A percentile compares a stretch with the other conserved stretches of the same genome.
These are phyloP conservation scores for Clivina fossor DNA, from an alignment of 2,888 invertebrate species.

Conservation along the genomic window DNA sequence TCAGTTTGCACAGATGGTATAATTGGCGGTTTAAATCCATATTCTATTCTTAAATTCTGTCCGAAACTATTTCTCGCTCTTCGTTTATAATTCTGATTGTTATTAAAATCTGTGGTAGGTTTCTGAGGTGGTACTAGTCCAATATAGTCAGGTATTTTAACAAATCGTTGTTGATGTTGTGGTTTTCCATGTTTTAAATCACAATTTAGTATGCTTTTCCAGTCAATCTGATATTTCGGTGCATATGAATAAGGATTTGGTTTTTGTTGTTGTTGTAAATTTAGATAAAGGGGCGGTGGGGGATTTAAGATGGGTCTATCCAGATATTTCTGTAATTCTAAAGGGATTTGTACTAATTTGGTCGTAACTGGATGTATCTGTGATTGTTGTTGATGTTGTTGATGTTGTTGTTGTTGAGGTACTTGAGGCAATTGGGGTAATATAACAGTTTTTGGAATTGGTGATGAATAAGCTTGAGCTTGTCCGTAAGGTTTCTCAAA, in stretches of 20 bases:
- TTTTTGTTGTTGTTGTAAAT: constrained; percentile 23
- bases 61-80: constrained; percentile 58
- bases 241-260: constrained; percentile 35
- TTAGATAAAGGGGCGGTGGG: constrained; percentile 5
- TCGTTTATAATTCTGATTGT: constrained; percentile 39
- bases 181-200: constrained; percentile 14
- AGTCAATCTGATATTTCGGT: constrained; percentile 32
- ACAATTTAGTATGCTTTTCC: constrained; percentile 25
- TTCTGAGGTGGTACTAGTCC: constrained; percentile 58
- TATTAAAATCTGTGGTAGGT: constrained; percentile 47
- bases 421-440: constrained; percentile 44
- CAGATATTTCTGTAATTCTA: constrained; percentile 37
- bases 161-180: constrained; percentile 18
- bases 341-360: constrained; percentile 25
- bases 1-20: constrained; percentile 80
- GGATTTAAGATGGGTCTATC: constrained; percentile 18
- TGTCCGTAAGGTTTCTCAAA: constrained; percentile 38
- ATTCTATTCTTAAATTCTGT: constrained; percentile 72
- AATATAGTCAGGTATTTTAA: constrained; percentile 48
- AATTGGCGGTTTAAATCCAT: constrained; percentile 80
- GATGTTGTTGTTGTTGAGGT: constrained; percentile 30
- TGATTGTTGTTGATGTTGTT: constrained; percentile 31
- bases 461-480: constrained; percentile 41
- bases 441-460: constrained; percentile 44
- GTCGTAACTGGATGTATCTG: constrained; percentile 28